Conservation (phyloP, 2,888 invertebrate genomes). For the Steinernema hermaphroditum region DNA sequence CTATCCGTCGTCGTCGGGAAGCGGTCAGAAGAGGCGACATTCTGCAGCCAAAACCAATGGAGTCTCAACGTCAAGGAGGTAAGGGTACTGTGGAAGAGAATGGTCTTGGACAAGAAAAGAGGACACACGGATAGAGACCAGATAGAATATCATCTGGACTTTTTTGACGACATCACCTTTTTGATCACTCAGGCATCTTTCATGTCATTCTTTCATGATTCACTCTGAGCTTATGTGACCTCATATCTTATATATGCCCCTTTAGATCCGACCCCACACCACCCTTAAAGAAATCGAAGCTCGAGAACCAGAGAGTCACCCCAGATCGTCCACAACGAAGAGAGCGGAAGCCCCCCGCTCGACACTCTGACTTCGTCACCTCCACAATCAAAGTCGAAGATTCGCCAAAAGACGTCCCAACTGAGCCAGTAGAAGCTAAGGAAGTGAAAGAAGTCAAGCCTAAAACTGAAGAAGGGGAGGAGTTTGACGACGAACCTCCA, state of each 20-base stretch:
- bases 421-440: neutral
- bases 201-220: no score
- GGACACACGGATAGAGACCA: no score
- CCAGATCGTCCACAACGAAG: neutral
- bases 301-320: slow-evolving; percentile 16
- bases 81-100: neutral
- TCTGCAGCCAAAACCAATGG: slow-evolving; percentile 13
- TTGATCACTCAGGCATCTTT: no score
- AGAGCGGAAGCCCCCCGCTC: slow-evolving; percentile 3
- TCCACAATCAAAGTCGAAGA: slow-evolving; percentile 3
- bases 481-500: slow-evolving; percentile 9
- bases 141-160: no score
- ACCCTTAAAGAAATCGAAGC: slow-evolving; percentile 20
- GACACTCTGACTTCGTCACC: slow-evolving; percentile 14
- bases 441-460: neutral
- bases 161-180: no score
- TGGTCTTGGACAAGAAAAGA: no score
- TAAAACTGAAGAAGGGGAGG: neutral
- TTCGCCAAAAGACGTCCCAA: no score
- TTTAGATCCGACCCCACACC: slow-evolving; percentile 22
- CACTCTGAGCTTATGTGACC: no score
- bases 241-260: no score
- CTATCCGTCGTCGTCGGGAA: neutral
- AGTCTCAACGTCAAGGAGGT: slow-evolving; percentile 5
- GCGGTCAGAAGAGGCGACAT: slow-evolving; percentile 3